phyloP scores from a whole-genome alignment of 2,113 vertebrate species.

The Bujurquina vittata region DNA sequence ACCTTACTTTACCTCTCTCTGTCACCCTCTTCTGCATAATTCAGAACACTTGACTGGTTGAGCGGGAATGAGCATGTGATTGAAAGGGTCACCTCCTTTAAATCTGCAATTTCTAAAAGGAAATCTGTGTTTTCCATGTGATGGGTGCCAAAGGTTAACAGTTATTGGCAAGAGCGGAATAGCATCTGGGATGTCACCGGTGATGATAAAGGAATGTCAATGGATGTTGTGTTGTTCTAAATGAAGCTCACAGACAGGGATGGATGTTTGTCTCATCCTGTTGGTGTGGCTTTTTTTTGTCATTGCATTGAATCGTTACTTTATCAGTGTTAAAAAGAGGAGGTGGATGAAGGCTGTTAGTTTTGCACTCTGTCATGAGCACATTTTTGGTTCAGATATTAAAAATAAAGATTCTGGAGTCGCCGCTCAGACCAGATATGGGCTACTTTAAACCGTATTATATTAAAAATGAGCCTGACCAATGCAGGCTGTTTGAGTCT shows the following conservation, averaged over 20 bases:
- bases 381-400: too few species aligned
- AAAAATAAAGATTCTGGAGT: not conserved
- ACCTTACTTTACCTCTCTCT: constrained; percentile 34
- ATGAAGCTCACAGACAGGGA: not conserved
- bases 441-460: not conserved
- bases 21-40: constrained; percentile 54
- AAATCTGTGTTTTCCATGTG: constrained; percentile 33
- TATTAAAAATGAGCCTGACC: not conserved
- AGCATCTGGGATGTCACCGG: constrained; percentile 21
- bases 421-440: too few species aligned
- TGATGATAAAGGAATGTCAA: constrained; percentile 27
- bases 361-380: too few species aligned
- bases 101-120: constrained; percentile 12
- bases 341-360: too few species aligned
- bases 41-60: constrained; percentile 22
- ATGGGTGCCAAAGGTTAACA: constrained; percentile 33
- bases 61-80: constrained; percentile 41
- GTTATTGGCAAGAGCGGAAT: constrained; percentile 24
- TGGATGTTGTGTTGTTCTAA: constrained; percentile 16
- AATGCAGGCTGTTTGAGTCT: not conserved
- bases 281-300: too few species aligned
- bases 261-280: not conserved
- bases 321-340: not conserved
- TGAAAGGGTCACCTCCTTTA: constrained; percentile 48
- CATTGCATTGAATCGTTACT: not conserved